Evolutionary conservation across 2,113 vertebrate genomes (phyloP).

Genomic region (Empidonax alnorum): DNA sequence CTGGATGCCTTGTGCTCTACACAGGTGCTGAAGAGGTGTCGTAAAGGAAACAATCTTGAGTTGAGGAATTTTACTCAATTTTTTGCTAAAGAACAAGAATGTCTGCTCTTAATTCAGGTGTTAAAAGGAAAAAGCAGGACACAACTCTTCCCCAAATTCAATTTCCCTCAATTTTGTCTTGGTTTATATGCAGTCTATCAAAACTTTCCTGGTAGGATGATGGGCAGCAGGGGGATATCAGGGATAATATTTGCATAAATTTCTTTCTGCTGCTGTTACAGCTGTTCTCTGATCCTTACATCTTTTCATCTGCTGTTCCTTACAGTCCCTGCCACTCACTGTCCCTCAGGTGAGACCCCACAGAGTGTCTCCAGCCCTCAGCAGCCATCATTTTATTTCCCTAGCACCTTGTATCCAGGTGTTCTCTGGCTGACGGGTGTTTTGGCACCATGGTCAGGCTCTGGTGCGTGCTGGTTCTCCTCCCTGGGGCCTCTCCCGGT

Average conservation of each 20-base stretch:
- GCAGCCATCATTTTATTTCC: neutral
- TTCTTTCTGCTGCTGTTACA: neutral
- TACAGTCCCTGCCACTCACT: neutral
- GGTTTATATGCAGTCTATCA: neutral
- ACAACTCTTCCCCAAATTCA: neutral
- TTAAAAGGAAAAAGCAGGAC: neutral
- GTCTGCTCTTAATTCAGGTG: neutral
- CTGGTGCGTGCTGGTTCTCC: neutral
- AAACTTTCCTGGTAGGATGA: neutral
- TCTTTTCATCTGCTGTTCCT: neutral
- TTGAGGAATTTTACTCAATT: neutral
- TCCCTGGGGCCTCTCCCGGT: rapidly evolving
- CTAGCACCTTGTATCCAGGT: neutral
- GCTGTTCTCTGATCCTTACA: neutral
- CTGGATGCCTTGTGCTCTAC: neutral
- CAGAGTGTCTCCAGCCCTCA: neutral
- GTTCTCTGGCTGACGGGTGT: neutral
- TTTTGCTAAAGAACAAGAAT: neutral
- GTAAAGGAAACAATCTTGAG: neutral
- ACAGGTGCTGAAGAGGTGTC: neutral
- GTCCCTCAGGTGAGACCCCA: neutral
- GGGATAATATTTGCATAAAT: neutral
- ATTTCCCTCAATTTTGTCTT: neutral
- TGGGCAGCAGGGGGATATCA: rapidly evolving
- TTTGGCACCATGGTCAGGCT: rapidly evolving